Evolutionary conservation across 1,140 invertebrate genomes (phyloP), one percentile per base, ranked within the genome.

Genomic region (Drosophila carrolli): DNA sequence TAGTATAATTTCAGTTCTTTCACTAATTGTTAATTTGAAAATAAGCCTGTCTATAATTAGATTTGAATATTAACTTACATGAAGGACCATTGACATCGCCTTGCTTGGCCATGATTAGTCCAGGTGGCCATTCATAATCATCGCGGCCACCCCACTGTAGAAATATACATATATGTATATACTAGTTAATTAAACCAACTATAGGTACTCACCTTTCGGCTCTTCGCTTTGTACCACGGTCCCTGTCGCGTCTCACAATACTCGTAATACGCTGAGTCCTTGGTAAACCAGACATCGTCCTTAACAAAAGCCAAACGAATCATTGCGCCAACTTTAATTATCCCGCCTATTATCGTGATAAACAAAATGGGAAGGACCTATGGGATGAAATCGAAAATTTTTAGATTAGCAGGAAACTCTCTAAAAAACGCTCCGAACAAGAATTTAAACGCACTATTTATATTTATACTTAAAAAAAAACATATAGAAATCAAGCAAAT

Each of bases 71-170:
- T 23, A 54, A 72, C 68, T 73, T 54, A 84, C 81, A 50, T 40
- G 27, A 8, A 0, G 73, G 70, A 23, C 75, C 76, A 23, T 61
- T 13, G 0, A 59, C 27, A 55, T 73, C 23, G 4, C 83, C 78
- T 44, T 63, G 71, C 0, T 19, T 5, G 13, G 81, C 84, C 3
- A 58, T 5, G 11, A 81, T 11, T 6, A 77, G 29, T 1, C 27
- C 72, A 0, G 50, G 41, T 11, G 81, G 81, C 37, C 60, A 56
- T 16, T 71, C 63, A 23, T 78, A 86, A 19, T 91, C 7, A 55
- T 40, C 19, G 5, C 54, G 53, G 5, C 59, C 59, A 5, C 35
- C 53, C n/a, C n/a, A 61, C 59, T 61, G 23, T 32, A 10, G 14
- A 41, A 32, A 1, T 2, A 0, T 0, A 10, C 5, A 16, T 6